phyloP scores from a whole-genome alignment of 2,797 vertebrate genomes.

The Todus mexicanus region DNA sequence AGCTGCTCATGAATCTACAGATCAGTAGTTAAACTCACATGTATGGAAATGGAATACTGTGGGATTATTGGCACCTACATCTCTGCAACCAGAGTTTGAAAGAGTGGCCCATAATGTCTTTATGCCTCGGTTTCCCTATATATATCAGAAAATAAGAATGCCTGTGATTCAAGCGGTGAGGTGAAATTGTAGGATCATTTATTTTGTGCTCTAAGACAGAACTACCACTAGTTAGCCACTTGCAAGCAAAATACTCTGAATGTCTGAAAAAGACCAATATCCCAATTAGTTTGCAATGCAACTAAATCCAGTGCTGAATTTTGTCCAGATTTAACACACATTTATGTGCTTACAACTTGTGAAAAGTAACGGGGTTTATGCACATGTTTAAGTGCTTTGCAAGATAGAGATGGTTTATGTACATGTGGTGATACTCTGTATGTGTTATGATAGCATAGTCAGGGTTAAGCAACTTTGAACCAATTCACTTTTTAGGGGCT shows the following conservation, averaged over 20 bases:
- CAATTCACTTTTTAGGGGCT: constrained; percentile 8
- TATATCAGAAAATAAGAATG: neutral
- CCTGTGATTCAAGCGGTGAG: neutral
- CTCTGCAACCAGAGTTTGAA: neutral
- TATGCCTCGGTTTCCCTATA: neutral
- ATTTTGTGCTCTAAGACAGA: no score
- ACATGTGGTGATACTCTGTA: neutral
- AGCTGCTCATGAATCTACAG: neutral
- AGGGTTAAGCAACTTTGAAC: constrained; percentile 42
- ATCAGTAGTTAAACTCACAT: neutral
- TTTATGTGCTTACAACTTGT: neutral
- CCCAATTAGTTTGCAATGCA: neutral
- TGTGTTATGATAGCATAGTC: neutral
- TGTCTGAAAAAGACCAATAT: neutral
- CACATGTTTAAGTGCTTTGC: neutral
- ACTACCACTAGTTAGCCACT: neutral
- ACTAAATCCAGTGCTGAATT: neutral
- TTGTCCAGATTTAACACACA: neutral
- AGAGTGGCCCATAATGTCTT: neutral
- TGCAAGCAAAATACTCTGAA: neutral
- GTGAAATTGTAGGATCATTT: neutral
- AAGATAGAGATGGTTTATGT: neutral
- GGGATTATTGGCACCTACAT: neutral
- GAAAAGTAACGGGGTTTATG: neutral
- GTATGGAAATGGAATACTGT: neutral